Percentiles rank a stretch among this genome's conserved stretches.
Conservation (phyloP, 2,113 vertebrate species). For the Dipodomys spectabilis region DNA sequence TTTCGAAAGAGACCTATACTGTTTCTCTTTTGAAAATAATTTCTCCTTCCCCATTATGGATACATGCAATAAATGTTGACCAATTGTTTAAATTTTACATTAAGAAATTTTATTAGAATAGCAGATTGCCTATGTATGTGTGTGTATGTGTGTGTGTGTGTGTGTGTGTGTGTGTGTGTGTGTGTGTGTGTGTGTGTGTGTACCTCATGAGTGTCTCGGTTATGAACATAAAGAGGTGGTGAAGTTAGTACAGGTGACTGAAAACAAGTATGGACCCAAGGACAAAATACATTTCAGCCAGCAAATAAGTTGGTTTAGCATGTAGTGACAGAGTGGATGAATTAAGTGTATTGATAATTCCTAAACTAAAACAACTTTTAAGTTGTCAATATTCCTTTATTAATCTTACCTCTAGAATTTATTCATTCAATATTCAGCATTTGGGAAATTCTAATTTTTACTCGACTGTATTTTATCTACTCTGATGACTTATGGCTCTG, state of each 20-base stretch:
- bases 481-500: not conserved
- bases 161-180: too few species aligned
- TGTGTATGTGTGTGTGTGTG: too few species aligned
- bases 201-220: too few species aligned
- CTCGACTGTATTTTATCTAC: not conserved
- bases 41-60: not conserved
- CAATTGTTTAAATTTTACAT: not conserved
- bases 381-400: conserved; percentile 5
- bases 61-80: not conserved
- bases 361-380: conserved; percentile 1
- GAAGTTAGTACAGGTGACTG: not conserved
- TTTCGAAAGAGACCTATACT: not conserved
- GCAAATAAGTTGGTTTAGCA: not conserved
- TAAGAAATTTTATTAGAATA: not conserved
- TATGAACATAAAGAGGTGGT: not conserved
- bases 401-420: conserved; percentile 29
- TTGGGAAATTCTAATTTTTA: conserved; percentile 32
- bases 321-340: not conserved
- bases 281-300: not conserved
- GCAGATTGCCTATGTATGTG: too few species aligned
- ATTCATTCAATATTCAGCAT: conserved; percentile 19
- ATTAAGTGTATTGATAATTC: not conserved
- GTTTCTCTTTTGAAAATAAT: not conserved
- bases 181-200: too few species aligned
- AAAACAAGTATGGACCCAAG: not conserved